Base-by-base conservation (phyloP, 2,888 invertebrate genomes). In the Beris chalybata region DNA sequence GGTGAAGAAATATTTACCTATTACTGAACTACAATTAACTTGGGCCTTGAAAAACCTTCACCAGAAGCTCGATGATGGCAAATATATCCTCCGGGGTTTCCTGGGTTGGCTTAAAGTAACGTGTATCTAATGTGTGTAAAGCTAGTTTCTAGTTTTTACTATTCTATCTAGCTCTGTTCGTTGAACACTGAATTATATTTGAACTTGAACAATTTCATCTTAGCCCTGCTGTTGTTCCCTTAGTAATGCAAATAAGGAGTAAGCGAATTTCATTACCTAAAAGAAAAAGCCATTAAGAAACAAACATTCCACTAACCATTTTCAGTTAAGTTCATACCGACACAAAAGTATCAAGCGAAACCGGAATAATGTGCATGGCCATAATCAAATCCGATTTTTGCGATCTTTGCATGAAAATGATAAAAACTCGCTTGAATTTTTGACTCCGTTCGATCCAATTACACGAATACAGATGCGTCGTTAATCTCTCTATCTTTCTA, bases 361-460 rank as follows among this genome's bases (percentile, higher is more conserved):
- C 75, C 0, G 84, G 78, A 52, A 85, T 83, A 69, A 83, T 83
- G 61, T 82, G 82, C 0, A 85, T 86, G n/a, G 85, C 85, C 65
- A 79, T 82, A 67, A 86, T 82, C 4, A 82, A 76, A 9, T 82
- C 80, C 0, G 83, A 81, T 5, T 77, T 78, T 71, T 84, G 83
- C 73, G 84, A 82, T 2, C 83, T 78, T 71, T 82, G 80, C 79
- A 86, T 22, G 22, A 22, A 22, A 22, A 22, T 22, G 22, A 22
- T 22, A 1, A 22, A 22, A 22, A 22, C 22, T 79, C 78, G 78
- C 15, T 77, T 78, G 72, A 84, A 85, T 66, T 73, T 74, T 0
- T 71, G 71, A 63, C 81, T 76, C 73, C 86, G 84, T 6, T 84
- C 80, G 56, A 83, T 79, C 86, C 86, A 86, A 2, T 82, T 82